These are phyloP conservation scores for Eurystomus gularis DNA, from an alignment of 2,113 vertebrate species.

Conservation along the genomic window DNA sequence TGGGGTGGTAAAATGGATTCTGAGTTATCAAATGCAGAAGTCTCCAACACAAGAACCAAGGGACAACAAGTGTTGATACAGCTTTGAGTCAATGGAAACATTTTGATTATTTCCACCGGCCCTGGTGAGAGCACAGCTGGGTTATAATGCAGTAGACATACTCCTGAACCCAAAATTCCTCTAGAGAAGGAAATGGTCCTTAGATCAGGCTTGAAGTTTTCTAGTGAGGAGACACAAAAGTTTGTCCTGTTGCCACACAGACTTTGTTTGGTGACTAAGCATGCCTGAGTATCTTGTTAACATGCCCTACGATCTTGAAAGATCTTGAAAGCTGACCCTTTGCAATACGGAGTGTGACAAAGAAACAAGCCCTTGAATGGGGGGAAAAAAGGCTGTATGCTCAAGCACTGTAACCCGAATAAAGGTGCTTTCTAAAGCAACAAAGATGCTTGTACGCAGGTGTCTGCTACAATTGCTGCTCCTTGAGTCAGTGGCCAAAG, in stretches of 20 bases:
- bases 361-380: conserved; percentile 30
- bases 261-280: conserved; percentile 49
- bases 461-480: background rate
- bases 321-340: conserved; percentile 55
- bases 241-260: conserved; percentile 7
- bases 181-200: background rate
- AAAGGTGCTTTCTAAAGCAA: conserved; percentile 30
- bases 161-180: background rate
- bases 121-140: background rate
- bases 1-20: background rate
- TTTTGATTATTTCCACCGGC: background rate
- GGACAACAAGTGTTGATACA: background rate
- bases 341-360: conserved; percentile 50
- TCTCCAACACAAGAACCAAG: background rate
- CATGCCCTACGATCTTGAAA: conserved; percentile 43
- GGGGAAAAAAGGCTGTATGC: background rate
- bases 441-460: conserved; percentile 40
- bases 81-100: background rate
- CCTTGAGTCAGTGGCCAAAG: background rate
- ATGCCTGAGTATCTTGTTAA: conserved; percentile 58
- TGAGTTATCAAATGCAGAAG: background rate
- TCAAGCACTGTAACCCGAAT: conserved; percentile 27
- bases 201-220: background rate
- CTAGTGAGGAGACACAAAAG: background rate
- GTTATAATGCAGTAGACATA: background rate